Evolutionary conservation across 2,113 vertebrate genomes (phyloP), one percentile per base, ranked within the genome.

Genomic region (Phyllostomus discolor): DNA sequence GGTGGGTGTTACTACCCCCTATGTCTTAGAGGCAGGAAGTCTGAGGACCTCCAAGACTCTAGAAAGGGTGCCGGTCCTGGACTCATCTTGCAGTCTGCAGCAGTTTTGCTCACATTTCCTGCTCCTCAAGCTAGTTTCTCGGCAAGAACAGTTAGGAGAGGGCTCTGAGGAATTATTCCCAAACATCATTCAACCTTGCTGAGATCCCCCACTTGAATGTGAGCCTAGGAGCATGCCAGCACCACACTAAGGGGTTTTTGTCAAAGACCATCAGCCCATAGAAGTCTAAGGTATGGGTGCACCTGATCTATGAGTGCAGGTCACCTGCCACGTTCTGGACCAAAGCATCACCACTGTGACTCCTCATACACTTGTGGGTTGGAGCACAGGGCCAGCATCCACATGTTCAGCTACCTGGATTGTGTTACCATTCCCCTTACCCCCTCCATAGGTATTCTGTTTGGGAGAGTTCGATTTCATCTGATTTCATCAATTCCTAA

Each of bases 361-460:
- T 26, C 12, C 4, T 5, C 33, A 52, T 9, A 15, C 26, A 2
- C 16, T 50, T 0, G 0, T 9, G 50, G 66, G 10, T 20, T 14
- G 14, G 64, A 88, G 33, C 46, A 66, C 10, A n/a, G 52, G 59
- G 28, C 62, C 35, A n/a, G 43, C 52, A 66, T 15, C 33, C 4
- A 0, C 0, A 1, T 16, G 3, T 54, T 20, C 14, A 2, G 78
- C 35, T 19, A 50, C 16, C 54, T 33, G 19, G 19, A 76, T 31
- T 17, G 7, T 41, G 17, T 84, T 64, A 26, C 33, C 64, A 62
- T 33, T 33, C 16, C 31, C 31, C 64, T 33, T 15, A 8, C 31
- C 22, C 10, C 9, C 9, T 52, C 52, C n/a, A 15, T 1, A 20
- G 59, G 46, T 88, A 2, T 24, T 86, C 48, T 87, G 38, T 24